Conservation (phyloP, 2,113 vertebrate species). For the Amphiprion ocellaris region DNA sequence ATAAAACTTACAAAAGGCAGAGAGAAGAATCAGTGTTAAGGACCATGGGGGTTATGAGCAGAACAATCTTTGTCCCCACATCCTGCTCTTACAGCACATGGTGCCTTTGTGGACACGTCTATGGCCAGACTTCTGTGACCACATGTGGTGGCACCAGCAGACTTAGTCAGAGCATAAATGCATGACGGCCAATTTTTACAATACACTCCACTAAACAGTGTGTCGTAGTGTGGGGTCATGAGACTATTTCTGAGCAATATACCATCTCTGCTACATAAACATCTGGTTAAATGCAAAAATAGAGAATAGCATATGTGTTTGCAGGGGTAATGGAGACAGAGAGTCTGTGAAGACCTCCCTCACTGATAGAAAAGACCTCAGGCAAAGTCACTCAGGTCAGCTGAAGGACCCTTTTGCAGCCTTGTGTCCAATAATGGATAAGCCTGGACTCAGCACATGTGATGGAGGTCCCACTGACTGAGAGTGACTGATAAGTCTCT, state of each 20-base stretch:
- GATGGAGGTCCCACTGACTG: slow-evolving; percentile 30
- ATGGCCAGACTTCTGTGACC: slow-evolving; percentile 7
- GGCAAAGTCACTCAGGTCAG: slow-evolving; percentile 66
- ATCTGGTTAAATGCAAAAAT: slow-evolving; percentile 34
- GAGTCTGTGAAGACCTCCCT: slow-evolving; percentile 4
- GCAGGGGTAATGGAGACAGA: slow-evolving; percentile 38
- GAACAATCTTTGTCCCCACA: slow-evolving; percentile 11
- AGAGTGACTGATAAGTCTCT: slow-evolving; percentile 26
- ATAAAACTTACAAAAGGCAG: neutral
- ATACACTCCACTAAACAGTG: neutral
- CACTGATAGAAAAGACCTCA: slow-evolving; percentile 27
- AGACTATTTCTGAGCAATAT: slow-evolving; percentile 23
- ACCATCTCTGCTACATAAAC: slow-evolving; percentile 10
- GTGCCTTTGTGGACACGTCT: slow-evolving; percentile 36
- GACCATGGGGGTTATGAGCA: neutral
- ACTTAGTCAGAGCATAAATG: neutral
- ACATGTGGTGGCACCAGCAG: slow-evolving; percentile 1
- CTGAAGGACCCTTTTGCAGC: slow-evolving; percentile 45
- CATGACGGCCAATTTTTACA: neutral
- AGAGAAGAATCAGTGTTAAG: neutral
- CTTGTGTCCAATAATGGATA: slow-evolving; percentile 33
- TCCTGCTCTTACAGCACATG: slow-evolving; percentile 46
- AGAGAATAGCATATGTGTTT: slow-evolving; percentile 7
- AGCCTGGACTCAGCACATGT: slow-evolving; percentile 10
- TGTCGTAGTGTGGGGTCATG: neutral